Conservation (phyloP, 64 coral and sea anemone species). For the Anthopleura sola region DNA sequence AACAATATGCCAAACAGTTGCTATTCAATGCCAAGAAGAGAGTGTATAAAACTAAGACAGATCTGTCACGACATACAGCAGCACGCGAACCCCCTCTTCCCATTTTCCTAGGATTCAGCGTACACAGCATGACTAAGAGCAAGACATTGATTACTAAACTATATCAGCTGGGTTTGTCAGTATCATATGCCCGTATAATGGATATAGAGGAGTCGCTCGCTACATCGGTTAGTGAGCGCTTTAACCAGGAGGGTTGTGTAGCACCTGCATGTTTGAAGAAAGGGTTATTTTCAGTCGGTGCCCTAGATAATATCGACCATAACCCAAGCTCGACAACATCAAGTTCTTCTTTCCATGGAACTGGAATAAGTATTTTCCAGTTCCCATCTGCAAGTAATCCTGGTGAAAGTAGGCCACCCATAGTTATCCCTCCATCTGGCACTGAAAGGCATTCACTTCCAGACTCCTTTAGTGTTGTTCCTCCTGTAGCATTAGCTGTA, state of each 20-base stretch:
- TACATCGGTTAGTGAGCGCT: conserved; percentile 25
- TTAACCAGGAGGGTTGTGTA: conserved; percentile 38
- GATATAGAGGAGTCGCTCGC: conserved; percentile 41
- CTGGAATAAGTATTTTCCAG: conserved; percentile 46
- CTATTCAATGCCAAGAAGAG: conserved; percentile 45
- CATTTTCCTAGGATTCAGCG: conserved; percentile 43
- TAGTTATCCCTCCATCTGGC: conserved; percentile 14
- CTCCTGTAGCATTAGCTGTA: conserved; percentile 15
- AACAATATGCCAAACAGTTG: conserved; percentile 29
- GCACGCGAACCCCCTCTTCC: conserved; percentile 40
- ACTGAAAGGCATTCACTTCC: conserved; percentile 18
- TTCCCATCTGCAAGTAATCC: conserved; percentile 15
- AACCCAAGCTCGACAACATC: conserved; percentile 50
- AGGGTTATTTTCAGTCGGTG: conserved; percentile 47
- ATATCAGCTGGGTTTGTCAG: conserved; percentile 30
- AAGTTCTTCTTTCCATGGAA: conserved; percentile 54
- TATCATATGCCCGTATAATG: conserved; percentile 50
- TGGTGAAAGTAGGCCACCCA: conserved; percentile 20
- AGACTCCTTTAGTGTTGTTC: conserved; percentile 36
- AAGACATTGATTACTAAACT: conserved; percentile 49
- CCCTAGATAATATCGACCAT: conserved; percentile 55
- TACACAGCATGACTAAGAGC: conserved; percentile 42
- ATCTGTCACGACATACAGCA: background rate
- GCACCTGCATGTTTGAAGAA: conserved; percentile 33
- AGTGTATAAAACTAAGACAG: background rate